Conservation (phyloP, 2,797 vertebrate species). For the Aselliscus stoliczkanus region DNA sequence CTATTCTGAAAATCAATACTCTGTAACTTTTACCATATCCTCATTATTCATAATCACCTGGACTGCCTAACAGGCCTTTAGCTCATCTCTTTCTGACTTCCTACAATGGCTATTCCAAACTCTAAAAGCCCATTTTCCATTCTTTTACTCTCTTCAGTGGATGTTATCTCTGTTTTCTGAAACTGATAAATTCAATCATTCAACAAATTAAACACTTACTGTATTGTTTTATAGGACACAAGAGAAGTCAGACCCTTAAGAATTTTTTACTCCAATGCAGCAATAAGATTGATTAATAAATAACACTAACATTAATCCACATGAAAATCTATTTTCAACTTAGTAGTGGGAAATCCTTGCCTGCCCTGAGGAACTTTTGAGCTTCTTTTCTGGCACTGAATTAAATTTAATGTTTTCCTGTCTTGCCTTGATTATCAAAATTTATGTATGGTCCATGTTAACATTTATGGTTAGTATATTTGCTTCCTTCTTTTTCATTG, state of each 20-base stretch:
- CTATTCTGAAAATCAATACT: neutral
- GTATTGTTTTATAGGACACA: neutral
- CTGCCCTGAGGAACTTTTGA: neutral
- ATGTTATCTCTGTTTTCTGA: slow-evolving; percentile 4
- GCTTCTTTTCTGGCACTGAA: neutral
- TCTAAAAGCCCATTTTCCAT: neutral
- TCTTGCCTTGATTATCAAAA: neutral
- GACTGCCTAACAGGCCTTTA: neutral
- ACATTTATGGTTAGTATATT: neutral
- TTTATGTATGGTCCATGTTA: neutral
- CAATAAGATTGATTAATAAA: neutral
- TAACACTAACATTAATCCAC: neutral
- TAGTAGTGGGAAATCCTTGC: neutral
- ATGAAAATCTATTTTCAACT: slow-evolving; percentile 21
- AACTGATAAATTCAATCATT: neutral
- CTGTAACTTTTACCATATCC: neutral
- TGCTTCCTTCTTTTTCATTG: neutral
- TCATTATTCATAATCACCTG: neutral
- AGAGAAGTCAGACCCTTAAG: neutral
- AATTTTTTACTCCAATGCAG: neutral
- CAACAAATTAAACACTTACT: neutral
- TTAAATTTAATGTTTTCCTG: slow-evolving; percentile 16
- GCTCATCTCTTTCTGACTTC: neutral
- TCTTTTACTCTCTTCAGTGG: neutral
- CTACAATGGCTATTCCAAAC: neutral